Evolutionary conservation across 2,113 vertebrate genomes (phyloP).

Genomic region (Cinclus cinclus): DNA sequence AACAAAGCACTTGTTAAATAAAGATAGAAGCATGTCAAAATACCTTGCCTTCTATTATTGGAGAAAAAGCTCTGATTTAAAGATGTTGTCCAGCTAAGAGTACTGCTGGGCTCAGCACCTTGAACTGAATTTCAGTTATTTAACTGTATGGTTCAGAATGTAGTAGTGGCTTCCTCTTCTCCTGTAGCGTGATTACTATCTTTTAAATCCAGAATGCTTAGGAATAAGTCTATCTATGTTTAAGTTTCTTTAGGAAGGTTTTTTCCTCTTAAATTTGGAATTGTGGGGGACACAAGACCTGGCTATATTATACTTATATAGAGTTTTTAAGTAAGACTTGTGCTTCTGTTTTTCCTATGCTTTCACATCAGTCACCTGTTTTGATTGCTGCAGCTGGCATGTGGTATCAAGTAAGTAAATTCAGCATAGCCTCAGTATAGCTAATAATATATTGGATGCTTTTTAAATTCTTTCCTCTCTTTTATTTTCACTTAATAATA

Average conservation of each 20-base stretch:
- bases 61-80: background rate
- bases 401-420: background rate
- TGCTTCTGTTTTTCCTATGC: background rate
- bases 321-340: background rate
- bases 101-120: background rate
- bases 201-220: background rate
- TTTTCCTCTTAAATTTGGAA: background rate
- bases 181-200: background rate
- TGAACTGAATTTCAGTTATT: background rate
- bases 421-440: background rate
- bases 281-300: background rate
- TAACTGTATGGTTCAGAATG: background rate
- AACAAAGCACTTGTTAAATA: background rate
- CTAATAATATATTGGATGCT: background rate
- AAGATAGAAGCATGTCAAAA: background rate
- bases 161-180: background rate
- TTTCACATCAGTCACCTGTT: background rate
- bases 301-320: background rate
- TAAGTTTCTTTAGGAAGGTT: background rate
- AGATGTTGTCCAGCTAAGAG: background rate
- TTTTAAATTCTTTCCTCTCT: background rate
- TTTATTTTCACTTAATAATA: background rate
- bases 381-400: conserved; percentile 3
- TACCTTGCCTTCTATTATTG: background rate
- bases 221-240: background rate